phyloP scores from a whole-genome alignment of 2,113 vertebrate species.

The Periophthalmodon schlosseri region DNA sequence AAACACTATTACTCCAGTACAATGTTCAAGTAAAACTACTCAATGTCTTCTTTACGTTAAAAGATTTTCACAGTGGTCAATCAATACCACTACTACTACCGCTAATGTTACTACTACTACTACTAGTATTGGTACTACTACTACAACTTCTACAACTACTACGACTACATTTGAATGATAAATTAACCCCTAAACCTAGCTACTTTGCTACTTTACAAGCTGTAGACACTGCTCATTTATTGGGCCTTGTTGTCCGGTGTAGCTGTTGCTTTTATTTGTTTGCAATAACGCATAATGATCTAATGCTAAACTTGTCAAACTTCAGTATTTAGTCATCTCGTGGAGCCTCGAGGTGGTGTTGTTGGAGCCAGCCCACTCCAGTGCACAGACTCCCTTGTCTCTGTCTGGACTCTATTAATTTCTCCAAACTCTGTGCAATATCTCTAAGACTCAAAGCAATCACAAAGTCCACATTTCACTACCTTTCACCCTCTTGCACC shows the following conservation, averaged over 20 bases:
- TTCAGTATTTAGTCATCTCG: neutral
- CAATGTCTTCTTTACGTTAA: too few relatives aligned
- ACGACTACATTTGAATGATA: too few relatives aligned
- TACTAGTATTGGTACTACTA: too few relatives aligned
- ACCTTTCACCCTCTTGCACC: constrained; percentile 22
- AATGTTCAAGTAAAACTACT: too few relatives aligned
- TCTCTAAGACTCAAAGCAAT: constrained; percentile 8
- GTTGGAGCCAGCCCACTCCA: neutral
- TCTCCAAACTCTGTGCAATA: constrained; percentile 4
- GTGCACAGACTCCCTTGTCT: neutral
- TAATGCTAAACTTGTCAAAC: neutral
- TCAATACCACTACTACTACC: too few relatives aligned
- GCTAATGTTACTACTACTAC: too few relatives aligned
- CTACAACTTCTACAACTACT: too few relatives aligned
- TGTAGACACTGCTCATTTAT: neutral
- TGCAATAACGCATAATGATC: neutral
- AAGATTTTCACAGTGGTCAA: too few relatives aligned
- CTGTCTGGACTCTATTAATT: constrained; percentile 1
- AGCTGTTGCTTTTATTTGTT: neutral
- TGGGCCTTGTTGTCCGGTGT: neutral
- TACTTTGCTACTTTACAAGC: neutral
- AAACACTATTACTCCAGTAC: too few relatives aligned
- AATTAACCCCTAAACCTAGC: too few relatives aligned
- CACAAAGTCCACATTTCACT: constrained; percentile 10
- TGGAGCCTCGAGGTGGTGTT: neutral